phyloP scores from a whole-genome alignment of 1,140 invertebrate species.

The Adelges cooleyi region DNA sequence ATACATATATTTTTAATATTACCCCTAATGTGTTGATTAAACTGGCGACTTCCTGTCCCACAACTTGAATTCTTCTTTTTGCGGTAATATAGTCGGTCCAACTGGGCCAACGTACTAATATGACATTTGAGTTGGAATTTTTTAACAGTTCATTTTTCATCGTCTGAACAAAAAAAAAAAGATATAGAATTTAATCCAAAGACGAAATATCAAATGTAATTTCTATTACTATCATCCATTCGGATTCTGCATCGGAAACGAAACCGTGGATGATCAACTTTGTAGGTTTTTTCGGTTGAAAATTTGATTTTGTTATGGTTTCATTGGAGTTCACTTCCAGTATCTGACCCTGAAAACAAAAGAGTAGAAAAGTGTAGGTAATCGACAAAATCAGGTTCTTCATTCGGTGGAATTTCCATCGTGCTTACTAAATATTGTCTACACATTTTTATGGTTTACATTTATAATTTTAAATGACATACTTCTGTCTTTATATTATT shows the following conservation, averaged over 20 bases:
- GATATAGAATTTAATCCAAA: too few relatives aligned
- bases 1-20: too few relatives aligned
- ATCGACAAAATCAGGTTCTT: too few relatives aligned
- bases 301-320: conserved; percentile 60
- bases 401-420: too few relatives aligned
- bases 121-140: conserved; percentile 67
- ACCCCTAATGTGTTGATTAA: conserved; percentile 61
- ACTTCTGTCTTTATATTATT: too few relatives aligned
- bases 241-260: conserved; percentile 68
- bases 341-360: conserved; percentile 54
- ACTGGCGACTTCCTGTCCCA: conserved; percentile 71
- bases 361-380: too few relatives aligned
- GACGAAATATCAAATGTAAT: too few relatives aligned
- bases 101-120: conserved; percentile 75
- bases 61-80: conserved; percentile 65
- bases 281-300: conserved; percentile 56
- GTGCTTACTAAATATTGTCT: too few relatives aligned
- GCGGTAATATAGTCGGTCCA: conserved; percentile 67
- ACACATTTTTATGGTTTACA: too few relatives aligned
- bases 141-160: conserved; percentile 66
- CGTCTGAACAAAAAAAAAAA: conserved; percentile 51
- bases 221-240: too few relatives aligned
- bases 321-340: conserved; percentile 56
- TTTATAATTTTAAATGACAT: too few relatives aligned
- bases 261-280: conserved; percentile 82